Evolutionary conservation across 2,113 vertebrate genomes (phyloP).

Genomic region (Falcunculus frontatus): DNA sequence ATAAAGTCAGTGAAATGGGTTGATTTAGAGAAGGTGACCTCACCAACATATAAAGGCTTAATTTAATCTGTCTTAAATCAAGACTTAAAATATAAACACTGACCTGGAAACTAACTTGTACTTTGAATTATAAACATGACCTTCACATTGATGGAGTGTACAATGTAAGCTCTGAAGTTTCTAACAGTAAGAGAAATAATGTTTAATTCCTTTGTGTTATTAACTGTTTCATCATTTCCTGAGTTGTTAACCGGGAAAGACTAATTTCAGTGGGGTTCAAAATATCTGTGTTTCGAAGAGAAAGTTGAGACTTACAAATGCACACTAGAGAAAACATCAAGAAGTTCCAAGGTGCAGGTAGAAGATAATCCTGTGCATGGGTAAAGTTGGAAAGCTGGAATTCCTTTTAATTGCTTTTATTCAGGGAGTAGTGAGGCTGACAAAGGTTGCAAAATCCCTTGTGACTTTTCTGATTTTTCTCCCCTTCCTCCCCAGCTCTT

Average conservation of each 20-base stretch:
- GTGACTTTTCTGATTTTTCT: not conserved
- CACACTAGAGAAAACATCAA: not conserved
- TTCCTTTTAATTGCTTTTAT: not conserved
- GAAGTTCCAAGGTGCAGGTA: not conserved
- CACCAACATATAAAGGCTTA: not conserved
- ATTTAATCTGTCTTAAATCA: not conserved
- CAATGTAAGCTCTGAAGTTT: not conserved
- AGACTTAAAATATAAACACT: not conserved
- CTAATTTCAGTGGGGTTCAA: not conserved
- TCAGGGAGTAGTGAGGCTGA: not conserved
- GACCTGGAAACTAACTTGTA: not conserved
- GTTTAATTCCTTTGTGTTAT: not conserved
- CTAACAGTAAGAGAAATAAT: not conserved
- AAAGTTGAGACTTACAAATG: not conserved
- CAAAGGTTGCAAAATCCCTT: not conserved
- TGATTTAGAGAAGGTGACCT: not conserved
- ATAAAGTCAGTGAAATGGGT: not conserved
- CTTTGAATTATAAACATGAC: not conserved
- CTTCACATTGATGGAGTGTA: not conserved
- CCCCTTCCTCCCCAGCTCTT: not conserved
- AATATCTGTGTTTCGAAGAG: not conserved
- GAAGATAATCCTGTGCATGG: not conserved
- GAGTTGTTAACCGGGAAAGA: not conserved
- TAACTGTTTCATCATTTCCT: not conserved
- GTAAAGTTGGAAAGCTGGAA: not conserved